These are phyloP conservation scores for Podabrus alpinus DNA, from an alignment of 2,888 invertebrate genomes.

Conservation along the genomic window DNA sequence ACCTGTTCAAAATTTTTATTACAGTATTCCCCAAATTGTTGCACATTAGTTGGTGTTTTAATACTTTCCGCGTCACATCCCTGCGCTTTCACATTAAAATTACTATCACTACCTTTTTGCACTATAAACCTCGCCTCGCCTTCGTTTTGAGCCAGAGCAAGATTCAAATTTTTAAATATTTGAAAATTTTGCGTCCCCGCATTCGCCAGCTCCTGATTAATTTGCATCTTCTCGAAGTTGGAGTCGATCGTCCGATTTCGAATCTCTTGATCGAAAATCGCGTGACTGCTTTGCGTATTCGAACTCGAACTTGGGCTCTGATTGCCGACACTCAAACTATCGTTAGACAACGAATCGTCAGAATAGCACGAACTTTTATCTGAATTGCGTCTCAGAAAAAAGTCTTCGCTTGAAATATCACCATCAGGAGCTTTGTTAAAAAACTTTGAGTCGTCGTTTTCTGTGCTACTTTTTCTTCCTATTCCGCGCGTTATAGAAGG, in stretches of 20 bases:
- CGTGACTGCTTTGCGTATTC: conserved; percentile 52
- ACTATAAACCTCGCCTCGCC: conserved; percentile 25
- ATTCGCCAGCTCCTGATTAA: conserved; percentile 48
- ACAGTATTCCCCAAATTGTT: conserved; percentile 23
- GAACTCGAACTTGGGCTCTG: conserved; percentile 55
- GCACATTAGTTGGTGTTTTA: conserved; percentile 14
- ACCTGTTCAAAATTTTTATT: conserved; percentile 11
- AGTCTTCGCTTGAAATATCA: conserved; percentile 44
- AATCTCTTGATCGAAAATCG: conserved; percentile 45
- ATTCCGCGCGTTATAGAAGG: conserved; percentile 80
- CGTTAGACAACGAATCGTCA: conserved; percentile 75
- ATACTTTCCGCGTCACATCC: conserved; percentile 2
- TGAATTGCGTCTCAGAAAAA: conserved; percentile 66
- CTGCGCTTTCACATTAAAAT: conserved; percentile 10
- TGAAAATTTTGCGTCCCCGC: conserved; percentile 48
- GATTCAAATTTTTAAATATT: conserved; percentile 49
- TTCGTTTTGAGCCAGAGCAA: conserved; percentile 31
- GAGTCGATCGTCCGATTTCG: conserved; percentile 44
- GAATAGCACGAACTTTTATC: conserved; percentile 73
- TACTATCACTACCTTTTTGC: conserved; percentile 15
- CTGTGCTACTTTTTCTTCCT: conserved; percentile 65
- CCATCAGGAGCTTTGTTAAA: conserved; percentile 33
- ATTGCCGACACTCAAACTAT: conserved; percentile 55
- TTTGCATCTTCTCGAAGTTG: conserved; percentile 47
- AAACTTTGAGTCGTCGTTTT: conserved; percentile 51